These are phyloP conservation scores for Chunga burmeisteri DNA, from an alignment of 2,113 vertebrate genomes.

Conservation along the genomic window DNA sequence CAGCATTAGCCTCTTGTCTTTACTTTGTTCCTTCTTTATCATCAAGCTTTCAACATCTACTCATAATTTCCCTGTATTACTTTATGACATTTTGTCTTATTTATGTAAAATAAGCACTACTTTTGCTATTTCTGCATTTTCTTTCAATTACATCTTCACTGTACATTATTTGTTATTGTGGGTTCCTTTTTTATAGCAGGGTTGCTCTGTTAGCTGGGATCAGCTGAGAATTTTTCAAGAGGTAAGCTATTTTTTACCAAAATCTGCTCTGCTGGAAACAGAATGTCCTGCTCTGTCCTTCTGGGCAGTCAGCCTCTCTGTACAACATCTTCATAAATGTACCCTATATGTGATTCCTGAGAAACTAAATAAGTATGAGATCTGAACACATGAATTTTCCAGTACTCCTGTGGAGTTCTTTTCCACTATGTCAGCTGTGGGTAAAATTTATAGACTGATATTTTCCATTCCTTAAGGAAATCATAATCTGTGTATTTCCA, in stretches of 20 bases:
- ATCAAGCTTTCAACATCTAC: not conserved
- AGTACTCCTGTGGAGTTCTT: not conserved
- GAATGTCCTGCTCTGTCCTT: not conserved
- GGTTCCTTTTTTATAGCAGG: not conserved
- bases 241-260: not conserved
- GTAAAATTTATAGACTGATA: not conserved
- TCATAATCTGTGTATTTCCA: not conserved
- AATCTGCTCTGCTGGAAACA: not conserved
- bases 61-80: not conserved
- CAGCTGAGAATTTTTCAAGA: not conserved
- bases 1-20: not conserved
- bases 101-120: not conserved
- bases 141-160: not conserved
- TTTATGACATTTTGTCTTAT: not conserved
- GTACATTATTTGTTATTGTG: not conserved
- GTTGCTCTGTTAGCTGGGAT: not conserved
- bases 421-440: not conserved
- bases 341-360: not conserved
- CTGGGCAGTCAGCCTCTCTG: not conserved
- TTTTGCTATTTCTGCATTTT: not conserved
- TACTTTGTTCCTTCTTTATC: not conserved
- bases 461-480: not conserved
- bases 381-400: not conserved
- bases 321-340: not conserved
- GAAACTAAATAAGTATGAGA: not conserved